Conservation (phyloP, 2,797 vertebrate genomes). For the Pachyuromys duprasi region DNA sequence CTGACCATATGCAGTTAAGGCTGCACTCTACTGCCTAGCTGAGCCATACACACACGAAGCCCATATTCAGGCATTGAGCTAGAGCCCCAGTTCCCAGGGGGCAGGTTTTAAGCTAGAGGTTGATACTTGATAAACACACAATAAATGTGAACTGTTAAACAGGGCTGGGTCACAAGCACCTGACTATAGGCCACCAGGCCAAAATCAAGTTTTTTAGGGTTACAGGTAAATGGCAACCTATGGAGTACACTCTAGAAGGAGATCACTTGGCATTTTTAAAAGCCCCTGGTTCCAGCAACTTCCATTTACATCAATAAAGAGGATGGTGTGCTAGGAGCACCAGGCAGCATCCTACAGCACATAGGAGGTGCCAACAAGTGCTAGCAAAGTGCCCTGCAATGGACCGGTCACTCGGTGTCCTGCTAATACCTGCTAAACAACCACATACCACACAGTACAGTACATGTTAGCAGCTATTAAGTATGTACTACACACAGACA, state of each 20-base stretch:
- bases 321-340: neutral
- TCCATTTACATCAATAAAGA: neutral
- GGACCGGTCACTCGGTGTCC: neutral
- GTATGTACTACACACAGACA: neutral
- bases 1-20: neutral
- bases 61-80: neutral
- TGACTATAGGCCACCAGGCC: neutral
- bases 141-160: neutral
- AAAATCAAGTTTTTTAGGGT: neutral
- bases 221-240: neutral
- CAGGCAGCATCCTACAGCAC: neutral
- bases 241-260: constrained; percentile 33
- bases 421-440: neutral
- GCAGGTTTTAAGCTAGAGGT: neutral
- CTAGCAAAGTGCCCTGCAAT: neutral
- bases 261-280: neutral
- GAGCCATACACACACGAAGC: neutral
- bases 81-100: neutral
- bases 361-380: neutral
- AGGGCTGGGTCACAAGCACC: neutral
- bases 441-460: neutral
- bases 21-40: neutral
- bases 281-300: neutral
- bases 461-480: neutral
- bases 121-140: neutral